These are phyloP conservation scores for Cyprinodon tularosa DNA, from an alignment of 2,113 vertebrate species.

Conservation along the genomic window DNA sequence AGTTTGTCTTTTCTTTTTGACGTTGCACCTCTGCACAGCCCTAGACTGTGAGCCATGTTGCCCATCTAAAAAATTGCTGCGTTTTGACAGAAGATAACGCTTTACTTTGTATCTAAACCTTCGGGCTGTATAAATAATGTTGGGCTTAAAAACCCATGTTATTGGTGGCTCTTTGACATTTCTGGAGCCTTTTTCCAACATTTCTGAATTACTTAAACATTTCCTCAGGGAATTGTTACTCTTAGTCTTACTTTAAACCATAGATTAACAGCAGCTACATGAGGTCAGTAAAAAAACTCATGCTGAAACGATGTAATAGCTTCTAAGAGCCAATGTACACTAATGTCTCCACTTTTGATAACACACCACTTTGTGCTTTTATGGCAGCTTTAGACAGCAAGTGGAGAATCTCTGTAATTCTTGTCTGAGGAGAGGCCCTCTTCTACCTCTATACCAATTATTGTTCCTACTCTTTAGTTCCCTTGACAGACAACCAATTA, in stretches of 20 bases:
- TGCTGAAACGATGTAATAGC: slow-evolving; percentile 31
- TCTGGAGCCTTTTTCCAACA: not conserved
- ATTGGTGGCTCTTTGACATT: too few species aligned
- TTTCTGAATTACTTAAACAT: not conserved
- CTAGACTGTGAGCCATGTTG: too few species aligned
- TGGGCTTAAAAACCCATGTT: not conserved
- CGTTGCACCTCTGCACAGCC: too few species aligned
- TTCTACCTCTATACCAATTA: slow-evolving; percentile 34
- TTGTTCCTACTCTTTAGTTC: slow-evolving; percentile 25
- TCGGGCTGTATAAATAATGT: not conserved
- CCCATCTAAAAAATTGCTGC: too few species aligned
- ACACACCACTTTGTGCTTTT: slow-evolving; percentile 23
- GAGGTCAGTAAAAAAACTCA: slow-evolving; percentile 12
- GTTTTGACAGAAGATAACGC: too few species aligned
- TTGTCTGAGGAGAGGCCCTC: slow-evolving; percentile 29
- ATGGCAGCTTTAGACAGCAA: slow-evolving; percentile 30
- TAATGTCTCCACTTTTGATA: slow-evolving; percentile 47
- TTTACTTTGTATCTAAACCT: not conserved
- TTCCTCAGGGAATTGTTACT: not conserved
- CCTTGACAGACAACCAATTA: slow-evolving; percentile 60
- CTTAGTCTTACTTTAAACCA: not conserved
- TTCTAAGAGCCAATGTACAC: slow-evolving; percentile 13
- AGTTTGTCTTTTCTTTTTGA: too few species aligned
- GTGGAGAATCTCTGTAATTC: slow-evolving; percentile 48
- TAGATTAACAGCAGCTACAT: slow-evolving; percentile 21